Evolutionary conservation across 1,140 invertebrate genomes (phyloP), one percentile per base, ranked within the genome.

Genomic region (Tribolium castaneum): DNA sequence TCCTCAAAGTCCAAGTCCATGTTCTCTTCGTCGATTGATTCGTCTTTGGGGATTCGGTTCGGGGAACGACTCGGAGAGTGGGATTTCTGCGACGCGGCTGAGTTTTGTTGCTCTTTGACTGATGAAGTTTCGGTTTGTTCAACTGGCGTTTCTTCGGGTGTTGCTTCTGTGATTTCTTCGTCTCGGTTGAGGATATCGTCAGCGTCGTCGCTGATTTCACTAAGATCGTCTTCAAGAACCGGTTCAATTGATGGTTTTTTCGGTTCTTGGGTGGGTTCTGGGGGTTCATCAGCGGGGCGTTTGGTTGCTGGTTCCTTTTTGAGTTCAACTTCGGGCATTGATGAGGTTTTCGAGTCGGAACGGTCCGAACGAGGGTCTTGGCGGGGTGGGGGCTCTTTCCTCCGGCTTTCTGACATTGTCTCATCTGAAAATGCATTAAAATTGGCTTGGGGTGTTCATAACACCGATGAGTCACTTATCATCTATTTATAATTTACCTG

Each of bases 1-100:
- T 96, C 94, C 87, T 96, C 95, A 88, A 96, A 96, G 81, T 95
- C 94, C 85, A 96, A 90, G 78, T 93, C 90, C 86, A 92, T 92
- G 79, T 93, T 92, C 77, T 94, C 93, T 30, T 83, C 83, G 39
- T 83, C 83, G 76, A 87, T 83, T 77, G 87, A 83, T 78, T 87
- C 80, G 82, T 88, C 82, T 81, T 88, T 84, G 56, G 84, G 81
- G 80, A 81, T 80, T 86, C 54, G 30, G 76, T 59, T 83, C 75
- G 71, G 80, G 51, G 75, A 73, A 78, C 52, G 79, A 72, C 50
- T 34, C 54, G 59, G 82, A 10, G 78, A 82, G 39, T 81, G 81
- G 10, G 78, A 80, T 71, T 82, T 81, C 78, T 83, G 82, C 6
- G 82, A 81, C 10, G 81, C 30, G 49, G 79, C 66, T 5, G 80